Evolutionary conservation across 2,797 vertebrate species (phyloP), one percentile per base, ranked within the genome.

Genomic region (Synaphobranchus kaupii): DNA sequence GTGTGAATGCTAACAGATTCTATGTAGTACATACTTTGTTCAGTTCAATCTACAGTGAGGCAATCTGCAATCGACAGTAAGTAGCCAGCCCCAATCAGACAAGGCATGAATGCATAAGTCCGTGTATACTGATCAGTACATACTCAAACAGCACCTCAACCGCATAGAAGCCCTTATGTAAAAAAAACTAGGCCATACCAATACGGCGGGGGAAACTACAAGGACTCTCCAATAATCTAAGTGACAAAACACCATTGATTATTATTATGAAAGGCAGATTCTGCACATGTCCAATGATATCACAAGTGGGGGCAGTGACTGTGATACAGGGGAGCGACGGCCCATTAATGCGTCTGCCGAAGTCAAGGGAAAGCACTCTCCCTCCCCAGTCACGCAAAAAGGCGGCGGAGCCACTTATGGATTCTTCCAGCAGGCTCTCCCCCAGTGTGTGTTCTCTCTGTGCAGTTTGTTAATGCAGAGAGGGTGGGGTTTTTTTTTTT

Each of bases 381-480:
- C 15, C 47, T 3, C 47, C 20, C 76, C 76, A n/a, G 76, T 31
- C 4, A 44, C 76, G 1, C 39, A 12, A 48, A 0, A 48, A 50
- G 76, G 76, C n/a, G 25, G 17, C 13, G 44, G 73, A 80, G 76
- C 76, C 76, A 80, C 47, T 80, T n/a, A 80, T 80, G 17, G 76
- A 80, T 80, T 80, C 76, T n/a, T 44, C 20, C 73, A 7, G 5
- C 44, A 22, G 20, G 20, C 44, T 9, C 17, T 20, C 73, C 34
- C 34, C 17, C 73, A 31, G 31, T 78, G 39, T 7, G 73, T 44
- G 31, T 34, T 34, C 31, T 78, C 73, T 34, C 31, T 2, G 15
- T 44, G 34, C 22, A 39, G 73, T 78, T 39, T 39, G 3, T 34
- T 78, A 78, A 78, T 78, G 34, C 13, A 2, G 34, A 28, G 34